Base-by-base conservation (phyloP, 1,140 invertebrate species). In the Formica exsecta region DNA sequence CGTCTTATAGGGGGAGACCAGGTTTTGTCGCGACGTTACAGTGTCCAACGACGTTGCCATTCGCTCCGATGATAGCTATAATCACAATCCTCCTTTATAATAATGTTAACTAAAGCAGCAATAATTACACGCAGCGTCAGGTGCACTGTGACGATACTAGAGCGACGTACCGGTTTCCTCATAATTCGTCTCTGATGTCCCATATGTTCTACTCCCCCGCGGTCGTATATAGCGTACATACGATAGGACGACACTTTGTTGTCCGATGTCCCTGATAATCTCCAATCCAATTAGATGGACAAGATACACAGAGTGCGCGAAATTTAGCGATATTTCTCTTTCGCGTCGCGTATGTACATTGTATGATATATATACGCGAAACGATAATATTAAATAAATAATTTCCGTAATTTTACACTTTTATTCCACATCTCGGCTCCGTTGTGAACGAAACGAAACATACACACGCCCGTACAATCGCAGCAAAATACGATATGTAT, bases 91-190 rank as follows among this genome's bases (percentile, higher is more conserved):
- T n/a, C n/a, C 19, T 36, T 73, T 32, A 32, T 86, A 89, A 89
- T 73, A 79, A 81, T 66, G 59, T 89, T 89, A 89, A 89, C 65
- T 73, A 88, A 89, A 83, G 70, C 88, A 89, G 88, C 88, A 89
- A 89, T 89, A 89, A 89, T 89, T 57, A 44, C 41, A 22, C 9
- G 51, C 61, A 29, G 76, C 70, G 83, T 81, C 68, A 64, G 70
- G 16, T 73, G 65, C 70, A 57, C 59, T 70, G 80, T 77, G 71
- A 13, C 54, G 59, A 16, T 44, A 32, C 3, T 32, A 22, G 59
- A 70, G 9, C 68, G 74, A 48, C 22, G 19, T 22, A 13, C 11
- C 22, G 51, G 71, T 48, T 57, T 64, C 36, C 36, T 44, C 64
- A 29, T 70, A 41, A 51, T 48, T 74, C 54, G 16, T 22, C 38